Base-by-base conservation (phyloP, 2,797 vertebrate genomes). In the Neosilurus hyrtlii region DNA sequence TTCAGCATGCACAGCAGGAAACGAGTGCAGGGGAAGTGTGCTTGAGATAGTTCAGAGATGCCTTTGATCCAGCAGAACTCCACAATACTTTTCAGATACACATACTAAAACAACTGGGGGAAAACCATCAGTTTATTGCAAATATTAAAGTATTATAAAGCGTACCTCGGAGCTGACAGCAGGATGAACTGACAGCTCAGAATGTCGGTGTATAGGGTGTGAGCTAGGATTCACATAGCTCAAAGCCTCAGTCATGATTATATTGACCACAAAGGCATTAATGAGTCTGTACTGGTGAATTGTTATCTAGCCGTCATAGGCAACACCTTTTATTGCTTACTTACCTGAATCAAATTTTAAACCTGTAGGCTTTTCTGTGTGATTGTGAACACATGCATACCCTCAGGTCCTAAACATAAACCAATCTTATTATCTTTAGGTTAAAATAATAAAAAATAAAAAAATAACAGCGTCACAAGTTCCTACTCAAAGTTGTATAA, bases 221-320 rank as follows among this genome's bases (percentile, higher is more conserved):
- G 67, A 74, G n/a, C 26, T 22, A 57, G 75, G 65, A 24, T 74
- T 2, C 9, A 1, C 18, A 11, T 77, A 14, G 12, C 59, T 49
- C 12, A 62, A 15, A 30, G 35, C 10, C 24, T 57, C 16, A 1
- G 22, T 16, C 11, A 86, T 83, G 88, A 88, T 91, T 90, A 90
- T 74, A 61, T 88, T 24, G 83, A 88, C 70, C 81, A 84, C 81
- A 35, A 80, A n/a, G 72, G 65, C 80, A 79, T 22, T 90, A 92
- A 93, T 90, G 68, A 91, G 15, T 65, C 59, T 68, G 22, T 59
- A 9, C 90, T 91, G 91, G 86, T 88, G 89, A 89, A 89, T 90
- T 92, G 92, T 91, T 89, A 90, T 83, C 86, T 49, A 63, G 7
- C 22, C 3, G 11, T 43, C 30, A 59, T 14, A 74, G 16, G 6